Conservation (phyloP, 2,797 vertebrate species). For the Saxicola maurus region DNA sequence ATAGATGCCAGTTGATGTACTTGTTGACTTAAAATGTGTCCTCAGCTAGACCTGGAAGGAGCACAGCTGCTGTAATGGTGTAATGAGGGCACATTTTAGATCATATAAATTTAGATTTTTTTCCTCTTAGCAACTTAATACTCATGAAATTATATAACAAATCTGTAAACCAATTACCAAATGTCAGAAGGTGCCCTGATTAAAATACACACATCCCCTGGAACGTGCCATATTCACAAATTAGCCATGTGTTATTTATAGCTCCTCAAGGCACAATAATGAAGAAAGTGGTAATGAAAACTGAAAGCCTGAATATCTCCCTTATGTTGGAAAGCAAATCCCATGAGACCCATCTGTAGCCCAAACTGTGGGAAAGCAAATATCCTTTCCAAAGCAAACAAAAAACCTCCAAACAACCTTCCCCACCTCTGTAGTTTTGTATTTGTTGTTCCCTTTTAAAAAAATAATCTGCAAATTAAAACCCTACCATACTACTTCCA, state of each 20-base stretch:
- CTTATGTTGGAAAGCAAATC: conserved; percentile 40
- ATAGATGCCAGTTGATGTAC: neutral
- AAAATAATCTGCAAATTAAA: neutral
- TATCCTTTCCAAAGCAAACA: neutral
- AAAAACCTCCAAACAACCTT: neutral
- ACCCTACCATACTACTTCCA: neutral
- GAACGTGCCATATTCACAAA: conserved; percentile 47
- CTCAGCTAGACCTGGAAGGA: neutral
- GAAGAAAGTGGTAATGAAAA: conserved; percentile 55
- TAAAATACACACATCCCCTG: conserved; percentile 51
- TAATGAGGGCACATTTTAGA: conserved; percentile 1
- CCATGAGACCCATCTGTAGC: conserved; percentile 23
- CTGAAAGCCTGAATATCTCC: conserved; percentile 42
- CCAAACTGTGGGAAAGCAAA: neutral
- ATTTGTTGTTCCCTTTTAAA: neutral
- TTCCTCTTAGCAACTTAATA: conserved; percentile 14
- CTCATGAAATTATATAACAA: conserved; percentile 56
- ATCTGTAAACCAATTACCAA: conserved; percentile 58
- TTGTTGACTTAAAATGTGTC: neutral
- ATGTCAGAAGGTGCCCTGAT: conserved; percentile 57
- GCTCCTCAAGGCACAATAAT: conserved; percentile 43
- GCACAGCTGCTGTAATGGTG: neutral
- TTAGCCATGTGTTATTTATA: conserved; percentile 66
- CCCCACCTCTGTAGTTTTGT: accelerated
- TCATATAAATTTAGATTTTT: neutral